phyloP scores from a whole-genome alignment of 2,888 invertebrate genomes.

The Cephus pygmeus region DNA sequence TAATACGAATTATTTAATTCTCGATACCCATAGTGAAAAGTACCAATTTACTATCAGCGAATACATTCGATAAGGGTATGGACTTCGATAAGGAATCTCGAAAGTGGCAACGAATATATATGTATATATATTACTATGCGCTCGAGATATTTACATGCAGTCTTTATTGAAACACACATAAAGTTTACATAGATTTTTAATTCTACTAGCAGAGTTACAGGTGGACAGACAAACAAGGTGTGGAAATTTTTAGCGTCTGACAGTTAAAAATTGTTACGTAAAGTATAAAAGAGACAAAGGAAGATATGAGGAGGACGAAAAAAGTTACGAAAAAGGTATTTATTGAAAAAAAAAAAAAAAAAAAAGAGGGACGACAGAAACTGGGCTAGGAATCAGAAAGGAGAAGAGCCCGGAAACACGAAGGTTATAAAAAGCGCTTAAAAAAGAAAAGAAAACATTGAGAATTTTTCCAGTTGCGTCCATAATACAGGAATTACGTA shows the following conservation, averaged over 20 bases:
- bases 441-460: background rate
- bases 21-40: background rate
- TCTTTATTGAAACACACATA: slow-evolving; percentile 33
- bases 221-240: background rate
- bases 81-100: slow-evolving; percentile 3
- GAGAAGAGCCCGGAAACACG: slow-evolving; percentile 4
- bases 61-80: background rate
- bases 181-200: background rate
- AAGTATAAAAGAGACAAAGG: background rate
- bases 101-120: slow-evolving; percentile 2
- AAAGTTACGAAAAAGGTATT: background rate
- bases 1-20: background rate
- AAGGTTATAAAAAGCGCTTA: background rate
- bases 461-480: background rate
- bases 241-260: background rate
- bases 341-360: background rate
- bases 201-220: background rate
- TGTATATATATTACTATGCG: slow-evolving; percentile 42
- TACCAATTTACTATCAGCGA: background rate
- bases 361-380: background rate
- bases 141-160: slow-evolving; percentile 45
- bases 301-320: slow-evolving; percentile 4
- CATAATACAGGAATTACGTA: background rate
- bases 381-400: slow-evolving; percentile 1
- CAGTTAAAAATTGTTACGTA: background rate